A percentile compares a stretch with the other conserved stretches of the same genome.
These are phyloP conservation scores for Toxostoma redivivum DNA, from an alignment of 2,113 vertebrate genomes.

Conservation along the genomic window DNA sequence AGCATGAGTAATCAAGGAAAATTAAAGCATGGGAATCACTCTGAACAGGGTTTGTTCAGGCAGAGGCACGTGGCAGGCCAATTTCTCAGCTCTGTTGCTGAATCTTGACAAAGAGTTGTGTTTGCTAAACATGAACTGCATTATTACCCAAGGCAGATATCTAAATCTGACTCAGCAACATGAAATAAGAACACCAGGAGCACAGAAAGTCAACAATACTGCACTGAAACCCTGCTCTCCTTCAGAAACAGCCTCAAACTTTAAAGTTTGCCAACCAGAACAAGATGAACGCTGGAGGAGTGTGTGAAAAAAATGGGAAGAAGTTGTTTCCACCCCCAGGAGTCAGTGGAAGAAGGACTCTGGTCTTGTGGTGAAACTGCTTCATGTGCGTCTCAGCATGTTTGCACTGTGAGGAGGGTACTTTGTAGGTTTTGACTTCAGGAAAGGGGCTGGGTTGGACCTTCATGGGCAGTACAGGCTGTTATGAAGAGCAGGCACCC, in stretches of 20 bases:
- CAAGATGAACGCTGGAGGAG: background rate
- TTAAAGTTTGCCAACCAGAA: background rate
- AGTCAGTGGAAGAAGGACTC: background rate
- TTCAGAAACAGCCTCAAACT: background rate
- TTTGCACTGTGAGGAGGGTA: background rate
- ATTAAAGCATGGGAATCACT: background rate
- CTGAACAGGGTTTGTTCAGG: background rate
- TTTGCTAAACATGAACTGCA: background rate
- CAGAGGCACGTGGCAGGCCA: fast-evolving
- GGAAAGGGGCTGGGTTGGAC: background rate
- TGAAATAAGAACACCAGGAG: background rate
- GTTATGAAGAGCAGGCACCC: background rate
- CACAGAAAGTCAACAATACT: background rate
- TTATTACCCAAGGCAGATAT: background rate
- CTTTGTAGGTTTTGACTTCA: background rate
- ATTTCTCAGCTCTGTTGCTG: background rate
- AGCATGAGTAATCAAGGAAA: background rate
- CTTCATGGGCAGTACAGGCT: background rate
- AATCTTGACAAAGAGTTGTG: background rate
- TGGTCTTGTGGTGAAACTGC: background rate
- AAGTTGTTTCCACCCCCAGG: background rate
- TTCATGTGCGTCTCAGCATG: background rate
- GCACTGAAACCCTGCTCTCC: background rate
- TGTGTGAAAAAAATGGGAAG: background rate
- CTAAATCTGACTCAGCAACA: background rate